phyloP scores from a whole-genome alignment of 1,140 invertebrate species.

The Eupristina koningsbergeri region DNA sequence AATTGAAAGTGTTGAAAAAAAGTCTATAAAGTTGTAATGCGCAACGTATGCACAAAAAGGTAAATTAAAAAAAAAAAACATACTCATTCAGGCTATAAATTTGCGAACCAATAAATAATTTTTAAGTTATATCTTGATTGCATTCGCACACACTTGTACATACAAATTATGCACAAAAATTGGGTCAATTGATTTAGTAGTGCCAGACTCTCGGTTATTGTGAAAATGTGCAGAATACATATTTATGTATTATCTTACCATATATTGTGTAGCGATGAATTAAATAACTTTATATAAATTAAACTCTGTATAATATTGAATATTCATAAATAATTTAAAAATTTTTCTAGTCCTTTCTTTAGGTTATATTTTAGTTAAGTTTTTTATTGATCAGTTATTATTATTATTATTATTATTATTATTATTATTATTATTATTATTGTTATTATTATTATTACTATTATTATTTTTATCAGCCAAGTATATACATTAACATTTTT shows the following conservation, averaged over 20 bases:
- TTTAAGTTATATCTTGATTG: conserved; percentile 14
- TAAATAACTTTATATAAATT: no score
- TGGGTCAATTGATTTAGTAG: conserved; percentile 36
- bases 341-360: no score
- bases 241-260: neutral
- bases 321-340: no score
- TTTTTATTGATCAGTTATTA: no score
- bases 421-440: no score
- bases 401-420: no score
- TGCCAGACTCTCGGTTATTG: neutral
- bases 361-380: no score
- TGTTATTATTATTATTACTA: no score
- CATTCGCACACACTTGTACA: neutral
- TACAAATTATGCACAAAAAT: conserved; percentile 25
- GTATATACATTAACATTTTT: no score
- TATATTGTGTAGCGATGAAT: no score
- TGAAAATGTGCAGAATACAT: neutral
- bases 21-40: conserved; percentile 14
- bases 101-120: conserved; percentile 14
- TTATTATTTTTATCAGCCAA: no score
- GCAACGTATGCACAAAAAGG: neutral
- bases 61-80: neutral
- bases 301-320: no score
- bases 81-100: conserved; percentile 12
- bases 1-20: conserved; percentile 39